A percentile compares a stretch with the other conserved stretches of the same genome.
Evolutionary conservation across 2,113 vertebrate genomes (phyloP).

Genomic region (Cynocephalus volans): DNA sequence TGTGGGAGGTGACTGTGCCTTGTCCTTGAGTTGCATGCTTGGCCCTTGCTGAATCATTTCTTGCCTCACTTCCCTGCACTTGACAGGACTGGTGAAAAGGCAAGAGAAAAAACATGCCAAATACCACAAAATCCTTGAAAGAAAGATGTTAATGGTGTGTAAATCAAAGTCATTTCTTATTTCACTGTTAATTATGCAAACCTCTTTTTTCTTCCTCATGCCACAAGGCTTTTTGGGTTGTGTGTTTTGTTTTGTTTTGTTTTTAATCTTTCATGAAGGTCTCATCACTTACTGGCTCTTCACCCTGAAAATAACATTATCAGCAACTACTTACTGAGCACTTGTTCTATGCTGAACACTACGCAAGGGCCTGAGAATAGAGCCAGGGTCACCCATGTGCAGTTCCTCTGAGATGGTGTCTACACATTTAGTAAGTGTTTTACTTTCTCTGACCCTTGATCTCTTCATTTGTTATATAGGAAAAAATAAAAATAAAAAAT

Average conservation of each 20-base stretch:
- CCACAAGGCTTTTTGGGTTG: not conserved
- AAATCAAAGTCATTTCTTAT: conserved; percentile 66
- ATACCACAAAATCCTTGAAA: conserved; percentile 38
- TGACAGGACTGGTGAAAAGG: conserved; percentile 22
- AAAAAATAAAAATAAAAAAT: not conserved
- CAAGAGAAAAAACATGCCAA: conserved; percentile 10
- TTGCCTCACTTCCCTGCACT: not conserved
- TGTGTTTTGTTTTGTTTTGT: not conserved
- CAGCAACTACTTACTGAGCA: not conserved
- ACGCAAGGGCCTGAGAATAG: not conserved
- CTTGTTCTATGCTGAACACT: not conserved
- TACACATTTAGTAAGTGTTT: not conserved
- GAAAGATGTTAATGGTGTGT: conserved; percentile 27
- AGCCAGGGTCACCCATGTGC: not conserved
- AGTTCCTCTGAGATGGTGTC: not conserved
- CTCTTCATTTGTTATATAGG: not conserved
- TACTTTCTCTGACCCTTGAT: not conserved
- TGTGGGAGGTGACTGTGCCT: not conserved
- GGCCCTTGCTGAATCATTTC: not conserved
- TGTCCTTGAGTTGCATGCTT: rapidly evolving
- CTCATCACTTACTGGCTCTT: conserved; percentile 1
- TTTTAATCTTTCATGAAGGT: not conserved
- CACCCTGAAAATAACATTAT: not conserved
- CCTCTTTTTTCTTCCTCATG: conserved; percentile 32
- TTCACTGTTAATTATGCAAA: conserved; percentile 50